Evolutionary conservation across 2,113 vertebrate species (phyloP), one percentile per base, ranked within the genome.

Genomic region (Gallinago jamesoni): DNA sequence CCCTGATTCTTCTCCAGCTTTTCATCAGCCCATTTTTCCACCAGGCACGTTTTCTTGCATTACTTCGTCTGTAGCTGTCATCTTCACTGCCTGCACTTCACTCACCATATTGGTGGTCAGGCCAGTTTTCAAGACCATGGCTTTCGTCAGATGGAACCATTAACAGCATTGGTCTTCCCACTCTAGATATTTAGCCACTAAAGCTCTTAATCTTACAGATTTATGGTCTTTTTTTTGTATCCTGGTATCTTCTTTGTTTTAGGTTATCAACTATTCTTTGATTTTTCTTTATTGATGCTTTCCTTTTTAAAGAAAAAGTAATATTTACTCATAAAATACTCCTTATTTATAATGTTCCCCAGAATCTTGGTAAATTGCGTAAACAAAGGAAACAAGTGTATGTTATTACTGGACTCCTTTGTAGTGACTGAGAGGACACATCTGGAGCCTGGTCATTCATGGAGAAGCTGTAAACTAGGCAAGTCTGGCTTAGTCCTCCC

Each of bases 91-190:
- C 56, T 78, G 66, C 73, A 53, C 24, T 39, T 70, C 37, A 5
- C 22, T 60, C 45, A 14, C 22, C 4, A 1, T 15, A 3, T 9
- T 4, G 0, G 13, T 30, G 55, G 31, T 25, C 56, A 62, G 21
- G 53, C 35, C 24, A 35, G 39, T n/a, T 87, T 90, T 78, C 43
- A 79, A 87, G 20, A 4, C 21, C 0, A 0, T 5, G 2, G 8
- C 47, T 76, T 82, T 82, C 4, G 1, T 75, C 72, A 73, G 6
- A 43, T 12, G 48, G 45, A 73, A 70, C 64, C 3, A 0, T 67
- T 81, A 68, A 17, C 23, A 16, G 13, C 4, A 0, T 41, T 56
- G 12, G 4, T 68, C 50, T 79, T 83, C 53, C 19, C 18, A 14
- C 23, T 83, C 35, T 14, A 45, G 19, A 35, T 3, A 53, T 48